Evolutionary conservation across 2,888 invertebrate species (phyloP), one percentile per base, ranked within the genome.

Genomic region (Orchestes rusci): DNA sequence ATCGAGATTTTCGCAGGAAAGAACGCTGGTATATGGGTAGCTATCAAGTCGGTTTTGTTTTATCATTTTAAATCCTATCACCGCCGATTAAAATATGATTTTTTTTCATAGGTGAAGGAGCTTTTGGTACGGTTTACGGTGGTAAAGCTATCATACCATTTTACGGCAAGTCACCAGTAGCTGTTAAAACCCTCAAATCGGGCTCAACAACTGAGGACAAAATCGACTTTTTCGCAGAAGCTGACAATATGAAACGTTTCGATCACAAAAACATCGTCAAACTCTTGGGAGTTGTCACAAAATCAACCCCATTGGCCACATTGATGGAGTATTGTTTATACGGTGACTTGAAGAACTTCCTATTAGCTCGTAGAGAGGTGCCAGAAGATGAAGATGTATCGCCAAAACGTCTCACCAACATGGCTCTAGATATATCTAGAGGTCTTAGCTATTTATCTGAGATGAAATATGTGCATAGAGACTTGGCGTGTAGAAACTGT

Each of bases 271-370:
- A 94, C 65, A 84, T 94, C 41, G 83, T 94, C 3, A 57, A 52
- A 42, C 70, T 94, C 19, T 69, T 92, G 15, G 93, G 86, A 1
- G 91, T 94, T 8, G 88, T 90, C 57, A 86, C 91, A 1, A 82
- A 85, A 60, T 80, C 78, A 32, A 90, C 91, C 59, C 92, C 93
- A 0, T 84, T 92, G 32, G 86, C 88, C 62, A 88, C 88, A 1
- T 80, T 94, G 10, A 93, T 94, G 92, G 93, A 94, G 67, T 91
- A 90, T 61, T 88, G 92, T 87, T 70, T 93, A 27, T 90, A 92
- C 63, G 94, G 92, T 16, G 93, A 94, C 65, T 70, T 94, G 53
- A 93, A 92, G 70, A 90, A 85, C 5, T 94, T 83, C 68, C 72
- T 94, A 44, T 67, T 93, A 53, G 89, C 88, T 10, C 77, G 93